Percentiles rank a stretch among this genome's conserved stretches.
Conservation (phyloP, 2,797 vertebrate genomes). For the Crypturellus tataupa region DNA sequence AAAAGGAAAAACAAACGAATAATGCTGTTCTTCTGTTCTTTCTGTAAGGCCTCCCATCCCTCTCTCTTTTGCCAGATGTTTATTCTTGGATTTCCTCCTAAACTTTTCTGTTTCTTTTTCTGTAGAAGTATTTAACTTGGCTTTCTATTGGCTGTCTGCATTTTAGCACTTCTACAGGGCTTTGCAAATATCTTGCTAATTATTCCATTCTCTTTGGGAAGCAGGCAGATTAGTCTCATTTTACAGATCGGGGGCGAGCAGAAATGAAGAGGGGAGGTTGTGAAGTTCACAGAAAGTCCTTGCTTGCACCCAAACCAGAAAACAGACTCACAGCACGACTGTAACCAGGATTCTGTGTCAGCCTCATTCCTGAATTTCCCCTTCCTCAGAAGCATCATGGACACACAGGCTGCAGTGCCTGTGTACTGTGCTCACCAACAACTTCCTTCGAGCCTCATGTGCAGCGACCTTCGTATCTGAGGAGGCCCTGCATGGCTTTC, state of each 20-base stretch:
- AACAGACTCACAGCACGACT: background rate
- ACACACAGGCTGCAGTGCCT: background rate
- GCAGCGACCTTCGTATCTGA: background rate
- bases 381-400: background rate
- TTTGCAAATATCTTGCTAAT: background rate
- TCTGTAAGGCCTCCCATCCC: constrained; percentile 7
- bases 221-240: background rate
- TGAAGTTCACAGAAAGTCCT: background rate
- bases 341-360: background rate
- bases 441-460: background rate
- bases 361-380: background rate
- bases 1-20: constrained; percentile 48
- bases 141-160: background rate
- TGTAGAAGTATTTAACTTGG: background rate
- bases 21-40: constrained; percentile 53
- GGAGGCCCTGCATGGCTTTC: background rate
- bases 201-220: background rate
- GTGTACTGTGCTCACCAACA: background rate
- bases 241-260: background rate
- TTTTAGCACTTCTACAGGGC: background rate
- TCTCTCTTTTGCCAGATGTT: constrained; percentile 27
- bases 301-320: background rate
- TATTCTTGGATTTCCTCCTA: constrained; percentile 2
- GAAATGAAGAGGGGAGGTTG: background rate
- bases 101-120: background rate